Evolutionary conservation across 2,797 vertebrate genomes (phyloP), one percentile per base, ranked within the genome.

Genomic region (Vespertilio murinus): DNA sequence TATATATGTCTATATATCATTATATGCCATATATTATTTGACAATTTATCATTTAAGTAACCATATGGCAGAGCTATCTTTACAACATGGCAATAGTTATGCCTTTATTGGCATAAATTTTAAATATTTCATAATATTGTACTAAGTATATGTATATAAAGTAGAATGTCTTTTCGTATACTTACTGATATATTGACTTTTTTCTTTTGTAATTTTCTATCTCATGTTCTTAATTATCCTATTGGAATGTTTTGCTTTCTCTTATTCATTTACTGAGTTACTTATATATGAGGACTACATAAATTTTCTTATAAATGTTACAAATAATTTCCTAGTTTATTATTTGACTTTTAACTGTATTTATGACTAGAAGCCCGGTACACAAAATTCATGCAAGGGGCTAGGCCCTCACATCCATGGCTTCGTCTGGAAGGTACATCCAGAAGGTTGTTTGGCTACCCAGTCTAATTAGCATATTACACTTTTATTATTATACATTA

Each of bases 181-280:
- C 1, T 54, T 65, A 78, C 10, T 30, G 16, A 54, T 67, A 77
- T 17, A 69, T 1, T 47, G 12, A 42, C 17, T 54, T 75, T 75
- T 65, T 38, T 40, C 45, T 80, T 92, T 74, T 78, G 42, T 79
- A 33, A 79, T 65, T 75, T 93, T 90, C 18, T 81, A 0, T 13
- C 17, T 90, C 35, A 87, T 38, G 3, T 47, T 87, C 5, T 83
- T 90, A 59, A 75, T 90, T 95, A 42, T 93, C 64, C 18, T 92
- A 65, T 9, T 70, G 33, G 17, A 9, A 0, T 82, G 10, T 78
- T 95, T 16, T 82, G 3, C 1, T 71, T 94, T 94, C 56, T 47
- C 9, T 67, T 65, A 77, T 17, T 78, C 35, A 93, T 93, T 69
- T 94, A 38, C 13, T n/a, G 20, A 69, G 17, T 65, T 90, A 77